Evolutionary conservation across 2,888 invertebrate species (phyloP).

Genomic region (Diaphora mendica): DNA sequence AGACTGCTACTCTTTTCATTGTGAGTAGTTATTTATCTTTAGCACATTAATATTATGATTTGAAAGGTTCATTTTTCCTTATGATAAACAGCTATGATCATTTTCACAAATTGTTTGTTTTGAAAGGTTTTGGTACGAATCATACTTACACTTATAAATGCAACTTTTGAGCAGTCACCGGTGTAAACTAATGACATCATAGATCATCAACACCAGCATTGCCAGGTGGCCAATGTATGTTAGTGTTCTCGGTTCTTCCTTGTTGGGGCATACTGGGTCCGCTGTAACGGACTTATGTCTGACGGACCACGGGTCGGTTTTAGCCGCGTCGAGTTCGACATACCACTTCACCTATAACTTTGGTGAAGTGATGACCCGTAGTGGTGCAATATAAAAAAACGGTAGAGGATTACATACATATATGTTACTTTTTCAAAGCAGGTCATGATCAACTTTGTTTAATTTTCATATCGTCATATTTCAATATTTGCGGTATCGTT

Average conservation of each 20-base stretch:
- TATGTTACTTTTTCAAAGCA: neutral
- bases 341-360: too few species aligned
- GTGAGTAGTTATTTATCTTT: slow-evolving; percentile 60
- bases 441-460: neutral
- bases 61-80: neutral
- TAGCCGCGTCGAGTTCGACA: too few species aligned
- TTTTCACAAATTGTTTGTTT: neutral
- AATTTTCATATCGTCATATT: neutral
- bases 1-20: slow-evolving; percentile 69
- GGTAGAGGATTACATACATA: neutral
- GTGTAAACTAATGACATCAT: neutral
- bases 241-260: too few species aligned
- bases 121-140: neutral
- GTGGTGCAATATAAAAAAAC: too few species aligned
- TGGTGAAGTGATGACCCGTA: too few species aligned
- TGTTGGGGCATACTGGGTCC: too few species aligned
- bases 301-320: too few species aligned
- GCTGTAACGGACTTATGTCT: too few species aligned
- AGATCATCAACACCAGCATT: too few species aligned
- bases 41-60: too few species aligned
- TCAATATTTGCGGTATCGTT: neutral
- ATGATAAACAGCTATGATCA: neutral
- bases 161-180: neutral
- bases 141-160: too few species aligned
- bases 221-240: too few species aligned